These are phyloP conservation scores for Channa argus DNA, from an alignment of 2,113 vertebrate genomes.

Conservation along the genomic window DNA sequence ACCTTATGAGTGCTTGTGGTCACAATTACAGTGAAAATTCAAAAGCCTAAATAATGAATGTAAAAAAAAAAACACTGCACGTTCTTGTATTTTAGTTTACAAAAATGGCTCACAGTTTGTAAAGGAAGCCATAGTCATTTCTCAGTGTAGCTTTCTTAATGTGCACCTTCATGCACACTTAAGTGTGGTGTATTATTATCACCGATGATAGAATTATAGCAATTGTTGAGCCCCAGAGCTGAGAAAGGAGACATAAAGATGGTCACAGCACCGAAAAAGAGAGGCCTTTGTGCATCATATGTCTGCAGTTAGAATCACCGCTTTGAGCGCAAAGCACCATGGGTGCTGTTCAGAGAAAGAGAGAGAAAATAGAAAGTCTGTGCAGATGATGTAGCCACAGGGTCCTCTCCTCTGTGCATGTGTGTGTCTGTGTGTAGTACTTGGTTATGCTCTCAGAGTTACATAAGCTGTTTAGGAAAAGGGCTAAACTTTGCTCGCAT, in stretches of 20 bases:
- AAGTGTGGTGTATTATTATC: background rate
- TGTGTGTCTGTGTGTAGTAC: constrained; percentile 36
- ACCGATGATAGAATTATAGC: background rate
- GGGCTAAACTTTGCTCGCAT: constrained; percentile 32
- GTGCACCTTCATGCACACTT: constrained; percentile 1
- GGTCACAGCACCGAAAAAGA: background rate
- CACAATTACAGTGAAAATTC: too few species aligned
- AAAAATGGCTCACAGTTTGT: background rate
- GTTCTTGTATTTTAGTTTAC: background rate
- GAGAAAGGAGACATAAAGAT: constrained; percentile 5
- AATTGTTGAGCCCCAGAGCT: background rate
- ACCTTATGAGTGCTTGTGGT: too few species aligned
- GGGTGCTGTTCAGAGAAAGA: constrained; percentile 48
- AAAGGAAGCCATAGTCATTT: background rate
- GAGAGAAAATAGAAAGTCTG: constrained; percentile 45
- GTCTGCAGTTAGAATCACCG: constrained; percentile 41
- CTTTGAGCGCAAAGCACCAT: constrained; percentile 58
- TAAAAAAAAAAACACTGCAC: background rate
- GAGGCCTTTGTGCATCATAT: constrained; percentile 40
- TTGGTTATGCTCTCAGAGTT: constrained; percentile 54
- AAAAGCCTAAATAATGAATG: background rate
- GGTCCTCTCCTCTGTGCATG: constrained; percentile 44
- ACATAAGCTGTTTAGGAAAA: constrained; percentile 66
- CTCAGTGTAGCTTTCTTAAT: background rate
- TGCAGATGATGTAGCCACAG: constrained; percentile 66